Percentiles rank a stretch among this genome's conserved stretches.
phyloP scores from a whole-genome alignment of 2,888 invertebrate species.

The Malthinus seriepunctatus region DNA sequence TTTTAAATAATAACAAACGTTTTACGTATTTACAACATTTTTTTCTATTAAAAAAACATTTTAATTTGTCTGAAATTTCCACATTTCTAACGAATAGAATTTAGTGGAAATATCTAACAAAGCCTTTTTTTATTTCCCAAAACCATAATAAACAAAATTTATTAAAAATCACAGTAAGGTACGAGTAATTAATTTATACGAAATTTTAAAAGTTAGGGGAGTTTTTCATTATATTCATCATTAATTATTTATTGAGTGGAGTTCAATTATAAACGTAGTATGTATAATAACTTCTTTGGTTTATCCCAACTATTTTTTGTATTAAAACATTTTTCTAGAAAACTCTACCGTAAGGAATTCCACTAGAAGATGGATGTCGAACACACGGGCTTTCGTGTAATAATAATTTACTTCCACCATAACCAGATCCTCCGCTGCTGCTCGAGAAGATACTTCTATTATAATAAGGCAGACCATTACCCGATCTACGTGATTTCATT shows the following conservation, averaged over 20 bases:
- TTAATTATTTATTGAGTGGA: too few species aligned
- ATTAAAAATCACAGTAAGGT: slow-evolving; percentile 11
- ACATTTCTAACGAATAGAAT: neutral
- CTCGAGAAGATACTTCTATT: slow-evolving; percentile 66
- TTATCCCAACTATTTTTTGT: neutral
- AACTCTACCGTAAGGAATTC: slow-evolving; percentile 33
- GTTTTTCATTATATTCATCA: too few species aligned
- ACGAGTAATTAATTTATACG: neutral
- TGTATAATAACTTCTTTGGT: neutral
- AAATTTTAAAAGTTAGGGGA: too few species aligned
- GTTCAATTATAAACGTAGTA: too few species aligned
- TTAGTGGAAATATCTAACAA: slow-evolving; percentile 11
- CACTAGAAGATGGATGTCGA: slow-evolving; percentile 52
- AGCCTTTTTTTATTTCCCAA: neutral
- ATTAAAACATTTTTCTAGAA: slow-evolving; percentile 16
- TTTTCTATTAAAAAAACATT: neutral
- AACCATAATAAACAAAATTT: neutral
- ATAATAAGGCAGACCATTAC: slow-evolving; percentile 61
- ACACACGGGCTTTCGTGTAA: slow-evolving; percentile 65
- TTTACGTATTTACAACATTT: too few species aligned
- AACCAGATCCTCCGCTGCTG: slow-evolving; percentile 62
- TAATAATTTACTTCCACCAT: slow-evolving; percentile 63
- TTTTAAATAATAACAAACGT: neutral
- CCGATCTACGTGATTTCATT: slow-evolving; percentile 62
- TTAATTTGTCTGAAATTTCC: slow-evolving; percentile 10